Base-by-base conservation (phyloP, 37 sponge, comb jelly and placozoan species). In the Crambe crambe region DNA sequence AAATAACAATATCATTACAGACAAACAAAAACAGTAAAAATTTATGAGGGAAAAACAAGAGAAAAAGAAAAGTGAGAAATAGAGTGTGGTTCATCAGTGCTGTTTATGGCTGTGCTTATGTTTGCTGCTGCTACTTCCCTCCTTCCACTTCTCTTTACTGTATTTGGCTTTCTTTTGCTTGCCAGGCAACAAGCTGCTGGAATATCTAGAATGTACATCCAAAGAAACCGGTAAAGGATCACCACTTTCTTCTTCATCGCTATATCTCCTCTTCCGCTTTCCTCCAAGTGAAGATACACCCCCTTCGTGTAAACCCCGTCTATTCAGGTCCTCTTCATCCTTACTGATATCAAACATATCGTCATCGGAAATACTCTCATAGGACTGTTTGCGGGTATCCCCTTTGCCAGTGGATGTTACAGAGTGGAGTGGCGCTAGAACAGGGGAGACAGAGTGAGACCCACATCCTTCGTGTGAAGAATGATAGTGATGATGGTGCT, bases 321-420 rank as follows among this genome's bases (percentile, higher is more conserved):
- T 23, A 61, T 61, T 27, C 30, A 61, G 15, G 15, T 21, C 25
- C 6, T 61, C 29, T 61, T 61, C 63, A 20, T 61, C 73, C 73
- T 29, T 12, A 29, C 2, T 23, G 26, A 10, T 23, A 20, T 76
- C 63, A 36, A 39, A 59, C 78, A 70, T 2, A 0, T 81, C 81
- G 12, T 81, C 81, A 3, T 81, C 73, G 42, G 81, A 81, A 25
- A 71, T 40, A 27, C 73, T 81, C 73, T 81, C 81, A 42, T 81
- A 72, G 5, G 81, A 72, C 23, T 32, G 36, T 23, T 44, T 37
- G n/a, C 73, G 58, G 4, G 31, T 2, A 2, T 80, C 69, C 26
- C 56, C 70, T 23, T 47, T 80, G n/a, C 70, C 1, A 32, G 27
- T 56, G 5, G 21, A 4, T 34, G 51, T 47, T 6, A 6, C 12